These are phyloP conservation scores for Serranus cabrilla DNA, from an alignment of 2,797 vertebrate species.

Conservation along the genomic window DNA sequence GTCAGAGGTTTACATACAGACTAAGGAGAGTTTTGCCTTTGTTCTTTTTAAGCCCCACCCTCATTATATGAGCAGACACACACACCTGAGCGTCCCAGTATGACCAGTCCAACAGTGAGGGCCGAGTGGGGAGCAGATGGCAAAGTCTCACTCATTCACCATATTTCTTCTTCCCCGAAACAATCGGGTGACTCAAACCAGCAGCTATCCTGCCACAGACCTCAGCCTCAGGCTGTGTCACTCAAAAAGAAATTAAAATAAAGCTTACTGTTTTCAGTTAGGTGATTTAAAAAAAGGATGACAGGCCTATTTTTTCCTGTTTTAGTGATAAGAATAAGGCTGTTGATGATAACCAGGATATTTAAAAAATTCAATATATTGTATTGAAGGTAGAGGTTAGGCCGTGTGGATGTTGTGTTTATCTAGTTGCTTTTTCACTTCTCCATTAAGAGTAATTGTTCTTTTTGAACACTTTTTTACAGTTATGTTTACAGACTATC, in stretches of 20 bases:
- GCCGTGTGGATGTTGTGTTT: no score
- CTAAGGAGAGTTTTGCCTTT: neutral
- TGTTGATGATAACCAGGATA: no score
- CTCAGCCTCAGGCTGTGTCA: neutral
- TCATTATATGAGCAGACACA: constrained; percentile 12
- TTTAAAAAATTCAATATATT: no score
- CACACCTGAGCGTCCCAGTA: constrained; percentile 36
- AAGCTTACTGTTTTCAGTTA: no score
- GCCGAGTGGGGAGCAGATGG: constrained; percentile 33
- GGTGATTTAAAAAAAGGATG: no score
- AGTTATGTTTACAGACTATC: no score
- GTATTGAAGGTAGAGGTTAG: no score
- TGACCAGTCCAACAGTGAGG: constrained; percentile 8
- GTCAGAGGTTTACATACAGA: neutral
- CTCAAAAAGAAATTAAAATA: neutral
- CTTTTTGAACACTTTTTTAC: no score
- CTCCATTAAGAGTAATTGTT: no score
- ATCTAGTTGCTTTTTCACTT: no score
- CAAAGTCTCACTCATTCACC: constrained; percentile 14
- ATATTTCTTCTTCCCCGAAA: neutral
- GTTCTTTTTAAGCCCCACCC: neutral
- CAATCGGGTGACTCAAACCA: constrained; percentile 20
- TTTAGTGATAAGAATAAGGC: no score
- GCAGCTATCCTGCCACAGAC: neutral
- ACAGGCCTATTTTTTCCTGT: no score